Conservation (phyloP, 2,888 invertebrate genomes). For the Penaeus monodon region DNA sequence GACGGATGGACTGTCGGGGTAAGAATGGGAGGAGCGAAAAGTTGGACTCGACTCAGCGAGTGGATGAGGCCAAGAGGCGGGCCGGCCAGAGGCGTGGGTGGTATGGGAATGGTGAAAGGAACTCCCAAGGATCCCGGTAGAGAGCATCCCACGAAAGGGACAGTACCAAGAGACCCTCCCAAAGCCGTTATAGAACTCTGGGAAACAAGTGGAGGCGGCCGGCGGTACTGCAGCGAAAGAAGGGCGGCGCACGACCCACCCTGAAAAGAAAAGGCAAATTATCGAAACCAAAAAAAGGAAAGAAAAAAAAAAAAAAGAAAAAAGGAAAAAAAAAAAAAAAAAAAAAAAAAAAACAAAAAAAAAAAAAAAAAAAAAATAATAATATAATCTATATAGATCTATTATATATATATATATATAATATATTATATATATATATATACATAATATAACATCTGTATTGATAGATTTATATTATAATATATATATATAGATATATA, state of each 20-base stretch:
- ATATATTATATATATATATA: too few relatives aligned
- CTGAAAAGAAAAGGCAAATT: background rate
- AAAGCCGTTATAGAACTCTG: conserved; percentile 36
- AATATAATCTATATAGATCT: too few relatives aligned
- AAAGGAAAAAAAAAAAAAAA: background rate
- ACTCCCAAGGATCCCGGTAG: conserved; percentile 42
- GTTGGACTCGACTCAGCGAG: conserved; percentile 51
- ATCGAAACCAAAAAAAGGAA: too few relatives aligned
- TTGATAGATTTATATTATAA: too few relatives aligned
- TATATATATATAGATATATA: too few relatives aligned
- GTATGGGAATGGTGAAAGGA: conserved; percentile 59
- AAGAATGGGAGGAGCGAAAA: conserved; percentile 63
- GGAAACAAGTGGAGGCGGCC: conserved; percentile 46
- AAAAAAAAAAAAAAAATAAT: too few relatives aligned
- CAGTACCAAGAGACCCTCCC: conserved; percentile 32
- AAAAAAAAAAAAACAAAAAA: too few relatives aligned
- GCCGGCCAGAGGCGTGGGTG: conserved; percentile 59
- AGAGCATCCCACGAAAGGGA: conserved; percentile 41
- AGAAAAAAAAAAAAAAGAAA: background rate
- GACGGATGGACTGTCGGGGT: conserved; percentile 56
- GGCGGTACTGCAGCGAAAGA: conserved; percentile 50
- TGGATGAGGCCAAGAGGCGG: conserved; percentile 56
- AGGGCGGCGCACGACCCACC: conserved; percentile 35
- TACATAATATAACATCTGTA: too few relatives aligned
- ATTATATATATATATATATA: too few relatives aligned